phyloP scores from a whole-genome alignment of 2,113 vertebrate genomes.

The Hipposideros armiger region DNA sequence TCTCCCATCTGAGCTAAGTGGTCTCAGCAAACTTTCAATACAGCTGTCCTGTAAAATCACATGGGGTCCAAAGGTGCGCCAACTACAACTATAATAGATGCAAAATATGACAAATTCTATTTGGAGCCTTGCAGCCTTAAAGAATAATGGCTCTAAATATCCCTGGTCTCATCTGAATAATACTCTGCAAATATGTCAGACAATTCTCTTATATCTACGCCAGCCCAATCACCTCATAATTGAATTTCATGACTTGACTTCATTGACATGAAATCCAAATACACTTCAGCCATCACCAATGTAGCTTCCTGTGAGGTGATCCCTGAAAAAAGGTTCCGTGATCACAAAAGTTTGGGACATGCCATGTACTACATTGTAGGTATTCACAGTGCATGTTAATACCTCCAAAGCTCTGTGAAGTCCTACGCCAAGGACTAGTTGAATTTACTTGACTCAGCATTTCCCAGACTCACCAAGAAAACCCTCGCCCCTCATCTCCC shows the following conservation, averaged over 20 bases:
- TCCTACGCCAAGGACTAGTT: not conserved
- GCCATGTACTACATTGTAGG: not conserved
- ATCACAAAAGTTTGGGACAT: not conserved
- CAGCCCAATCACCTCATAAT: slow-evolving; percentile 28
- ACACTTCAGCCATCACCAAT: not conserved
- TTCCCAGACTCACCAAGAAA: slow-evolving; percentile 20
- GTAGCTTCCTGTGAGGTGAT: not conserved
- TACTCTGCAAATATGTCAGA: slow-evolving; percentile 57
- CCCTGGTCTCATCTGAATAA: slow-evolving; percentile 71
- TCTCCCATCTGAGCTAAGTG: not conserved
- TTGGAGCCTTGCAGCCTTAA: slow-evolving; percentile 61
- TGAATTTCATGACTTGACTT: slow-evolving; percentile 60
- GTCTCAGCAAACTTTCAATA: slow-evolving; percentile 51
- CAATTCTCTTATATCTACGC: slow-evolving; percentile 54
- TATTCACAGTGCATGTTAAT: not conserved
- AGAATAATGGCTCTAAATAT: slow-evolving; percentile 49
- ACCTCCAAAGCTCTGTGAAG: not conserved
- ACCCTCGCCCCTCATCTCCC: not conserved
- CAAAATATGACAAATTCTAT: slow-evolving; percentile 47
- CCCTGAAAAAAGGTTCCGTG: not conserved
- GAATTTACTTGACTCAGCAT: slow-evolving; percentile 29
- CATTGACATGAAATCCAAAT: slow-evolving; percentile 65
- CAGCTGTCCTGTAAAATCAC: slow-evolving; percentile 58
- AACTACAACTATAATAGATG: slow-evolving; percentile 63
- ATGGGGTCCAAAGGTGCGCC: slow-evolving; percentile 47